A percentile compares a stretch with the other conserved stretches of the same genome.
Evolutionary conservation across 2,888 invertebrate genomes (phyloP).

Genomic region (Ornithoptera alexandrae): DNA sequence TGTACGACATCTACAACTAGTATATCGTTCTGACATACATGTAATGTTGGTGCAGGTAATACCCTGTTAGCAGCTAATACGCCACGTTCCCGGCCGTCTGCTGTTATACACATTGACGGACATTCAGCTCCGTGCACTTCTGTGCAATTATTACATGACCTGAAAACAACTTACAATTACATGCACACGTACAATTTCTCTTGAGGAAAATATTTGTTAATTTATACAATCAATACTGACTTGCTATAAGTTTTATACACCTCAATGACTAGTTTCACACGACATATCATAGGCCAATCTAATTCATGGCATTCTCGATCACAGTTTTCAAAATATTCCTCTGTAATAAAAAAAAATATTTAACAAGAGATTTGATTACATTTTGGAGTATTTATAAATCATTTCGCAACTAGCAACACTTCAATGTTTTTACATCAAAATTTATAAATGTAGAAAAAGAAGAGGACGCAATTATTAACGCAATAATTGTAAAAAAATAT

Average conservation of each 20-base stretch:
- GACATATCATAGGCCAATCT: constrained; percentile 89
- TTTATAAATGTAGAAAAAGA: neutral
- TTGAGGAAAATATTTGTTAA: neutral
- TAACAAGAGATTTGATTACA: neutral
- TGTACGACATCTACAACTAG: constrained; percentile 88
- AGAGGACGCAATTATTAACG: neutral
- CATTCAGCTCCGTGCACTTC: constrained; percentile 80
- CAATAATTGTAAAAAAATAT: neutral
- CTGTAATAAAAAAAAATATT: constrained; percentile 71
- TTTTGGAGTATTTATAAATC: too few relatives aligned
- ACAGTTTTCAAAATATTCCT: constrained; percentile 86
- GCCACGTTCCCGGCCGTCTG: constrained; percentile 82
- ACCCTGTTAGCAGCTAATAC: constrained; percentile 84
- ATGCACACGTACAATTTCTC: neutral
- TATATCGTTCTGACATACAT: constrained; percentile 88
- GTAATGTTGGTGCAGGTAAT: constrained; percentile 82
- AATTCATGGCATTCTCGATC: constrained; percentile 87
- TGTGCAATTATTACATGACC: constrained; percentile 84
- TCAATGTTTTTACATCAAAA: neutral
- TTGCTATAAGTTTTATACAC: constrained; percentile 85
- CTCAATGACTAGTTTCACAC: constrained; percentile 86
- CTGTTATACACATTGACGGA: constrained; percentile 82
- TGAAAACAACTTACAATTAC: constrained; percentile 43
- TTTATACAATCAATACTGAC: constrained; percentile 61
- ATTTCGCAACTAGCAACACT: too few relatives aligned